Evolutionary conservation across 2,113 vertebrate species (phyloP).

Genomic region (Salvelinus sp.): DNA sequence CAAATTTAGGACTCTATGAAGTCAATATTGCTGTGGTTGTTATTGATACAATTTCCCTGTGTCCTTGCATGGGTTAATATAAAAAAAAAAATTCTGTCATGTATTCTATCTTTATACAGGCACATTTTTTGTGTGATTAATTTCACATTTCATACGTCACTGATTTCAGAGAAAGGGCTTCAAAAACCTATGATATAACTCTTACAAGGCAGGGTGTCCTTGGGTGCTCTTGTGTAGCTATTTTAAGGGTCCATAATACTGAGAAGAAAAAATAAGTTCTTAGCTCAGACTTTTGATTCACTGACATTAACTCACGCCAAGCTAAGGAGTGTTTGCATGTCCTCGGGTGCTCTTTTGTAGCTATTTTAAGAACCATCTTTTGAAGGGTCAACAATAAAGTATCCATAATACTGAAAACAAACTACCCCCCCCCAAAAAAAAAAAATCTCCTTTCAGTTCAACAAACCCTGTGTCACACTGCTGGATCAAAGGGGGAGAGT

Average conservation of each 20-base stretch:
- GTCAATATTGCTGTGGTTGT: neutral
- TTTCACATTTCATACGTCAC: no score
- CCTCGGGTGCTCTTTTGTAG: neutral
- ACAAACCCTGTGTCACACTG: conserved; percentile 38
- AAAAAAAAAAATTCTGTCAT: neutral
- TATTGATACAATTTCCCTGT: neutral
- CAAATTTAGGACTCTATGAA: neutral
- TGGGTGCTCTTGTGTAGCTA: conserved; percentile 9
- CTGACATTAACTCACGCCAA: no score
- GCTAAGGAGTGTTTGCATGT: no score
- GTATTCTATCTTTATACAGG: neutral
- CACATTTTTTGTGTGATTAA: neutral
- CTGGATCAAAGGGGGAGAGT: conserved; percentile 55
- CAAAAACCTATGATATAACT: no score
- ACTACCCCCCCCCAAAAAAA: no score
- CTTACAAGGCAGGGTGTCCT: neutral
- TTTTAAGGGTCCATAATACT: neutral
- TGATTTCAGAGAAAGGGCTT: no score
- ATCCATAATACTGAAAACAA: conserved; percentile 20
- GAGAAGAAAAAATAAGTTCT: neutral
- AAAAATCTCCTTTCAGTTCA: conserved; percentile 13
- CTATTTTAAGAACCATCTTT: conserved; percentile 3
- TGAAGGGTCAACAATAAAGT: conserved; percentile 6
- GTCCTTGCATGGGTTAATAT: no score
- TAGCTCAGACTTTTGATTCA: no score